These are phyloP conservation scores for Laspeyria flexula DNA, from an alignment of 2,888 invertebrate genomes.

Conservation along the genomic window DNA sequence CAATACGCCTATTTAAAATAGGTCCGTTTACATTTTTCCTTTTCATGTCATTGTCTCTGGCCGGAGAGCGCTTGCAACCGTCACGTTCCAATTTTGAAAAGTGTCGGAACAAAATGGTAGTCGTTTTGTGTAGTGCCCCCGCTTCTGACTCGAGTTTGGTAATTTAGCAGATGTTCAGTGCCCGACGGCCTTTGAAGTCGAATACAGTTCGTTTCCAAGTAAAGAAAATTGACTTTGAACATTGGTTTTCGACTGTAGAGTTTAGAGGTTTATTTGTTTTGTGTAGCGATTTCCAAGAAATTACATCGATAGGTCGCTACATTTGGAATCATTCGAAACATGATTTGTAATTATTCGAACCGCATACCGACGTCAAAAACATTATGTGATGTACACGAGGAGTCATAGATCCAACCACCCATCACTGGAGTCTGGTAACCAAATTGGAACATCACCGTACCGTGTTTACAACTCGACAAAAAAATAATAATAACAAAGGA, in stretches of 20 bases:
- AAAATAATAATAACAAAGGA: constrained; percentile 81
- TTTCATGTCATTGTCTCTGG: constrained; percentile 86
- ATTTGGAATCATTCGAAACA: constrained; percentile 55
- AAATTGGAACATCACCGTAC: constrained; percentile 84
- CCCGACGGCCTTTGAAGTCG: constrained; percentile 69
- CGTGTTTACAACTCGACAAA: constrained; percentile 85
- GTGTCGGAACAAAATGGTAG: constrained; percentile 86
- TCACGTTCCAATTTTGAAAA: constrained; percentile 86
- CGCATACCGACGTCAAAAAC: constrained; percentile 81
- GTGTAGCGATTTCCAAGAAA: constrained; percentile 43
- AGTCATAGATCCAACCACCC: constrained; percentile 80
- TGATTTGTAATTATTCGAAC: constrained; percentile 82
- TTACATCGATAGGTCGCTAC: constrained; percentile 40
- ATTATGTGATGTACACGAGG: constrained; percentile 68
- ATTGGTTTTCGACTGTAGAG: constrained; percentile 33
- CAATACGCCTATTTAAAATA: constrained; percentile 80
- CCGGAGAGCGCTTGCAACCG: constrained; percentile 84
- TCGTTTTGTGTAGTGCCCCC: constrained; percentile 78
- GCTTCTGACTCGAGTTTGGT: constrained; percentile 69
- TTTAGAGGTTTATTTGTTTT: constrained; percentile 17
- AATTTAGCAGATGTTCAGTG: constrained; percentile 79
- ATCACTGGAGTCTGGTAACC: constrained; percentile 75
- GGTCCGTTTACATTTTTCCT: constrained; percentile 86
- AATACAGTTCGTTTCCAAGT: constrained; percentile 44
- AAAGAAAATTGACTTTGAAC: constrained; percentile 51